Evolutionary conservation across 2,113 vertebrate genomes (phyloP).

Genomic region (Otis tarda): DNA sequence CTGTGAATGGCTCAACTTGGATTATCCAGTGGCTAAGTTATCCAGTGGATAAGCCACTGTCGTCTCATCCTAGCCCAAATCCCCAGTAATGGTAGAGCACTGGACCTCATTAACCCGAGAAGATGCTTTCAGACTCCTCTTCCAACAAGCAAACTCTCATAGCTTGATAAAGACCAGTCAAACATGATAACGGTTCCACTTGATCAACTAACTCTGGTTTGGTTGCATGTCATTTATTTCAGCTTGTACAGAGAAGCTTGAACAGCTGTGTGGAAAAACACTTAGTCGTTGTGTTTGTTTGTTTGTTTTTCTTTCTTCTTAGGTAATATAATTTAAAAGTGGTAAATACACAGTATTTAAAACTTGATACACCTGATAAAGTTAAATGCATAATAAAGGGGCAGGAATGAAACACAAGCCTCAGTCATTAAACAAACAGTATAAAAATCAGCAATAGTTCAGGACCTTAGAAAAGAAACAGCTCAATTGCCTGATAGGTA

Average conservation of each 20-base stretch:
- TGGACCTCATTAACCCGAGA: not conserved
- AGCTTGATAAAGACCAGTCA: not conserved
- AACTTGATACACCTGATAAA: constrained; percentile 79
- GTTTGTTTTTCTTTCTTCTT: constrained; percentile 42
- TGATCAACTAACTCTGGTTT: not conserved
- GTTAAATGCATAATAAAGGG: constrained; percentile 79
- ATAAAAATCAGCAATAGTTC: constrained; percentile 68
- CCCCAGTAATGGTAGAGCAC: not conserved
- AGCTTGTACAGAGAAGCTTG: constrained; percentile 74
- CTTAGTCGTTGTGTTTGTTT: not conserved
- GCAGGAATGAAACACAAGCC: constrained; percentile 69
- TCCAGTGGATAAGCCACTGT: not conserved
- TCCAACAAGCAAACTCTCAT: not conserved
- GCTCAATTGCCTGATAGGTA: constrained; percentile 24
- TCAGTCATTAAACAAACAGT: constrained; percentile 54
- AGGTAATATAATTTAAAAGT: constrained; percentile 73
- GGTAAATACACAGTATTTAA: constrained; percentile 84
- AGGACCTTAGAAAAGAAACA: constrained; percentile 49
- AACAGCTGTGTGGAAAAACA: constrained; percentile 73
- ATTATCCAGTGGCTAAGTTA: not conserved
- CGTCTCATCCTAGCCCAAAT: not conserved
- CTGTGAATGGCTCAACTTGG: not conserved
- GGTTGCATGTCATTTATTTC: constrained; percentile 76
- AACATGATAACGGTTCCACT: not conserved
- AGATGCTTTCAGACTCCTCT: not conserved